A percentile compares a stretch with the other conserved stretches of the same genome.
Conservation (phyloP, 2,888 invertebrate species). For the Aphrophora alni region DNA sequence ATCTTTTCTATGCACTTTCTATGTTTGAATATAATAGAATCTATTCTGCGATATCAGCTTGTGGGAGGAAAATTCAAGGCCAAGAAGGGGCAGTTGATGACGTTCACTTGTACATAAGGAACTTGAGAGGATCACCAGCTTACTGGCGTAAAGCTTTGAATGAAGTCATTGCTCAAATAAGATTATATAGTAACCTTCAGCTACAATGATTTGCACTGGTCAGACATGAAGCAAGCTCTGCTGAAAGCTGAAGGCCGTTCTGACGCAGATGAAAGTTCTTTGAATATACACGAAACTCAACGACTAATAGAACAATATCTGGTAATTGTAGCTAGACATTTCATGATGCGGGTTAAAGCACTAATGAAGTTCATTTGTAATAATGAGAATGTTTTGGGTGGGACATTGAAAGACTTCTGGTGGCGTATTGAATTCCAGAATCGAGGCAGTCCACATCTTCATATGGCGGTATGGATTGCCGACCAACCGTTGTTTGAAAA, state of each 20-base stretch:
- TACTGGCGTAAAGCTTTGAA: not conserved
- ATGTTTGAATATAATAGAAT: not conserved
- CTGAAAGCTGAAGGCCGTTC: no score
- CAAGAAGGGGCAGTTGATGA: not conserved
- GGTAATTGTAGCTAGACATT: no score
- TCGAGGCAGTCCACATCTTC: slow-evolving; percentile 54
- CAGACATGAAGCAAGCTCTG: no score
- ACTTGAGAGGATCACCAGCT: not conserved
- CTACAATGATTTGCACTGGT: no score
- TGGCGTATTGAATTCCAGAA: slow-evolving; percentile 55
- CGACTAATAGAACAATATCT: no score
- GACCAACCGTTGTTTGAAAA: slow-evolving; percentile 43
- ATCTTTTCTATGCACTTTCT: slow-evolving; percentile 53
- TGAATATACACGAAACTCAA: no score
- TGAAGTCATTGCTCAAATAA: not conserved
- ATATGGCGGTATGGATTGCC: slow-evolving; percentile 53
- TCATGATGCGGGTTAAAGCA: no score
- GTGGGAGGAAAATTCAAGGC: not conserved
- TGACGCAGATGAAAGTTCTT: no score
- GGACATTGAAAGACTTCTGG: slow-evolving; percentile 49
- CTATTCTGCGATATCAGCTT: not conserved
- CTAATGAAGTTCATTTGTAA: no score
- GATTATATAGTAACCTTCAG: no score
- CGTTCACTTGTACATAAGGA: not conserved
- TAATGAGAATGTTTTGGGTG: slow-evolving; percentile 43